Base-by-base conservation (phyloP, 30 jellyfish, hydroid and myxozoan genomes). In the Hydractinia symbiolongicarpus region DNA sequence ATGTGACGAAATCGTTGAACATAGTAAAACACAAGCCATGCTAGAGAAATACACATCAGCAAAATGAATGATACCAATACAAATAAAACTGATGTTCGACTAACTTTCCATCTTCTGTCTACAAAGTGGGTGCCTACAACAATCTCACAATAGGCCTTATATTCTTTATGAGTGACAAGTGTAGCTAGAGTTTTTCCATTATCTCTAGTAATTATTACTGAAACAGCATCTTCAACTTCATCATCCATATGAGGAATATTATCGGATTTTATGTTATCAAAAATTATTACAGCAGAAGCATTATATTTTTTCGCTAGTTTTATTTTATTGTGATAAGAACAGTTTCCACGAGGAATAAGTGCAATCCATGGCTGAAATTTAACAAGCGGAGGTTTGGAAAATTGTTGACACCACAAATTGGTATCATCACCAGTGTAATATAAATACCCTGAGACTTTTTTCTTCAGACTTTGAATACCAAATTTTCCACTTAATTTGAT, bases 21-120 rank as follows among this genome's bases (percentile, higher is more conserved):
- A 54, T 91, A 91, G 81, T 91, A 91, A 76, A 91, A 91, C 44
- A 91, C 98, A 55, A 91, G 91, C 98, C 98, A 91, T 5, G 98
- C 98, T 67, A 91, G 67, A 4, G 98, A 91, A 15, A 91, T 91
- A 75, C 98, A 91, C 98, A 91, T 91, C 81, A 91, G 81, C 86
- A 91, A 64, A 69, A 91, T 91, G 84, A 91, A 91, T 13, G 98
- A 91, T 40, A 91, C 98, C 83, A 91, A 67, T 21, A 91, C 98
- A 71, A 91, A 91, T 4, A 91, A 85, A 8, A 91, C 98, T 1
- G 98, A 91, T 10, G 98, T 91, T 55, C 86, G 82, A 54, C 96
- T 91, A 7, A 86, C 95, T 67, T 82, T 85, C 96, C 98, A 86
- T 51, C 88, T 62, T 40, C 77, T 54, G 52, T 79, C 82, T 44